phyloP scores from a whole-genome alignment of 23 tunicate species.

The Oikopleura vanhoeffeni region DNA sequence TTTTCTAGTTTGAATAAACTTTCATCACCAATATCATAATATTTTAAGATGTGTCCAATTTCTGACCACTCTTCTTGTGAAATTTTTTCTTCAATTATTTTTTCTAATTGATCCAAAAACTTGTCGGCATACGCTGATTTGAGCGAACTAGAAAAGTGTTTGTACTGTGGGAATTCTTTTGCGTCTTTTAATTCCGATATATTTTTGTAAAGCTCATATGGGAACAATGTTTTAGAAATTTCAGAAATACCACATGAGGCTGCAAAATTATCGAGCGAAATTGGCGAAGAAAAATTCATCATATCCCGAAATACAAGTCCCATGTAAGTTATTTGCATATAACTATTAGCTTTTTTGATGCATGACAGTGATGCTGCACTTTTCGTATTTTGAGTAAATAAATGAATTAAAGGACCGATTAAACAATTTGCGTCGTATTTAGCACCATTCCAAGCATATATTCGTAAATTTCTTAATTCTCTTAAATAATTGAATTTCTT shows the following conservation, averaged over 20 bases:
- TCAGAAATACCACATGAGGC: not conserved
- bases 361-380: not conserved
- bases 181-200: not conserved
- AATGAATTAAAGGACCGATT: not conserved
- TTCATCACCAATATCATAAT: no score
- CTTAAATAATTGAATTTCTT: not conserved
- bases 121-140: not conserved
- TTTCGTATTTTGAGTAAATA: not conserved
- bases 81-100: not conserved
- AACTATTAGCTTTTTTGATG: not conserved
- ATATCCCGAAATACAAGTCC: not conserved
- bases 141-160: not conserved
- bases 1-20: no score
- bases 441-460: not conserved
- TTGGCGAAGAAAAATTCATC: not conserved
- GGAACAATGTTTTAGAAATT: not conserved
- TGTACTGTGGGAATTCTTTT: not conserved
- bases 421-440: not conserved
- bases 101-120: not conserved
- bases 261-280: not conserved
- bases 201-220: not conserved
- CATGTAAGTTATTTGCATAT: not conserved
- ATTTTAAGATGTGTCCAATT: no score
- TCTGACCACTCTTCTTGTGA: not conserved
- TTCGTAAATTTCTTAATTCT: not conserved